Evolutionary conservation across 1,140 invertebrate species (phyloP).

Genomic region (Asobara japonica): DNA sequence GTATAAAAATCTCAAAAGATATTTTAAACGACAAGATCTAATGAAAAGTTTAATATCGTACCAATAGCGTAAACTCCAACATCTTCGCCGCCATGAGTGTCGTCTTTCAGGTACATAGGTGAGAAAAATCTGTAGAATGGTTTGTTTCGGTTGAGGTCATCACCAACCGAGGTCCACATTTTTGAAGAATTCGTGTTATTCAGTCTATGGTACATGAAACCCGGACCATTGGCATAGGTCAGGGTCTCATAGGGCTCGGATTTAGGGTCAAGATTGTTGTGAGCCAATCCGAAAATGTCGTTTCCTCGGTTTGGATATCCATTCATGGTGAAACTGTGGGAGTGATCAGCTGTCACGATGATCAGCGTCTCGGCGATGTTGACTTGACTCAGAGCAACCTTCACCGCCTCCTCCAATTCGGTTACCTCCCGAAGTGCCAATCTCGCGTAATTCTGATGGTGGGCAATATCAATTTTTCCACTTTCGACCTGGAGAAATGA

Average conservation of each 20-base stretch:
- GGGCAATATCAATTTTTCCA: constrained; percentile 83
- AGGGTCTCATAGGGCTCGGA: constrained; percentile 66
- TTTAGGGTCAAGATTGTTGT: constrained; percentile 55
- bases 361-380: constrained; percentile 75
- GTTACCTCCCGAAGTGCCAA: constrained; percentile 76
- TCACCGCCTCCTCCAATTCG: constrained; percentile 74
- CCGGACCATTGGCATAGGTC: constrained; percentile 72
- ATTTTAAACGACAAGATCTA: neutral
- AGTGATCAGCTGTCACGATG: constrained; percentile 82
- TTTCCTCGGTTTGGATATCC: constrained; percentile 74
- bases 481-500: constrained; percentile 67
- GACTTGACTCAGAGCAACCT: constrained; percentile 68
- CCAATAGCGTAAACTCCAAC: constrained; percentile 87
- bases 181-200: constrained; percentile 50
- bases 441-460: constrained; percentile 78
- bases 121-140: constrained; percentile 58
- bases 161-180: constrained; percentile 57
- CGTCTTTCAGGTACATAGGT: constrained; percentile 61
- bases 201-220: constrained; percentile 58
- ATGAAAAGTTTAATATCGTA: neutral
- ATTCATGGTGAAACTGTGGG: constrained; percentile 75
- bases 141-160: constrained; percentile 45
- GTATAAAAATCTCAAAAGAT: constrained; percentile 6
- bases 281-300: constrained; percentile 71
- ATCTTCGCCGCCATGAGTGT: constrained; percentile 89